phyloP scores from a whole-genome alignment of 2,113 vertebrate genomes.

The Marcusenius ussheri region DNA sequence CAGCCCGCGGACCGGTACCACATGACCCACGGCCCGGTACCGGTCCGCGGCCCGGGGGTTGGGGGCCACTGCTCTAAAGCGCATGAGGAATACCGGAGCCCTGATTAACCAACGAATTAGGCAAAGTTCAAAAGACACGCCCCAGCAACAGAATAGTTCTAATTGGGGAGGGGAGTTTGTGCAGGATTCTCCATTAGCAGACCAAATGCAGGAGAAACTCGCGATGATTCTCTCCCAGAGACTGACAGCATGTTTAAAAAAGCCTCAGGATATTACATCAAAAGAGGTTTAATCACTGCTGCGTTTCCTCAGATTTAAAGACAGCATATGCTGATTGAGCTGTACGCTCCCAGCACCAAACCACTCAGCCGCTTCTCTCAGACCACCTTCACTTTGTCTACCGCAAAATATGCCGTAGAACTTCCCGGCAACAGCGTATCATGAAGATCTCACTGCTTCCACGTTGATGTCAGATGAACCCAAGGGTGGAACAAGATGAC shows the following conservation, averaged over 20 bases:
- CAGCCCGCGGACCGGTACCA: too few relatives aligned
- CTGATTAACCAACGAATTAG: constrained; percentile 1
- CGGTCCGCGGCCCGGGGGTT: too few relatives aligned
- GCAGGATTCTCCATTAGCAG: background rate
- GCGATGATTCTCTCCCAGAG: background rate
- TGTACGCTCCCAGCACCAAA: background rate
- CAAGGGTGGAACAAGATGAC: constrained; percentile 6
- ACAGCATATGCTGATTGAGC: background rate
- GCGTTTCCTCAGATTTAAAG: background rate
- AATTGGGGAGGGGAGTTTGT: background rate
- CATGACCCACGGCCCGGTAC: too few relatives aligned
- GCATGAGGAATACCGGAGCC: background rate
- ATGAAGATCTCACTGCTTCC: background rate
- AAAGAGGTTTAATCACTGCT: background rate
- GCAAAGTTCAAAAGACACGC: background rate
- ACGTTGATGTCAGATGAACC: background rate
- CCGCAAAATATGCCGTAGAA: background rate
- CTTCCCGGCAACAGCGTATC: background rate
- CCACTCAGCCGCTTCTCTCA: background rate
- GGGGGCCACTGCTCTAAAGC: too few relatives aligned
- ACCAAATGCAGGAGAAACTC: background rate
- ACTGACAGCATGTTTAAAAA: background rate
- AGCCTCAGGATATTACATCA: background rate
- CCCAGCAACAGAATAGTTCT: background rate
- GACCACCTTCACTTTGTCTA: background rate